phyloP scores from a whole-genome alignment of 2,888 invertebrate genomes.

The Tuta absoluta region DNA sequence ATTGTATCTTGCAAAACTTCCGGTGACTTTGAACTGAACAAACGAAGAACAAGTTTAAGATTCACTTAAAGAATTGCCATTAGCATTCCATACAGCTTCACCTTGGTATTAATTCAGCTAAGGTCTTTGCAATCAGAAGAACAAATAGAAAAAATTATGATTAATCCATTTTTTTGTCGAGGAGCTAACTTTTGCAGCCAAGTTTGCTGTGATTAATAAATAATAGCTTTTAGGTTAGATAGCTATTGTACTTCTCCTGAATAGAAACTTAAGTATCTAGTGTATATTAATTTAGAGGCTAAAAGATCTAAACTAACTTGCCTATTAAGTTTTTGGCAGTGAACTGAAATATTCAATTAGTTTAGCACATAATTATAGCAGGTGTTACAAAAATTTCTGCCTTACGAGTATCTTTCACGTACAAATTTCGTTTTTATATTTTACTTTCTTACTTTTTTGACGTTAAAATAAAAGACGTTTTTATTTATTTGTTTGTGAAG shows the following conservation, averaged over 20 bases:
- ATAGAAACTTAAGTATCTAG: background rate
- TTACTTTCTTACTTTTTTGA: too few relatives aligned
- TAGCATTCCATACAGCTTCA: conserved; percentile 32
- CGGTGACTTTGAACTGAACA: conserved; percentile 17
- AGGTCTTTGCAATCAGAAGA: conserved; percentile 48
- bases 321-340: background rate
- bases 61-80: conserved; percentile 15
- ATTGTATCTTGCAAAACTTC: conserved; percentile 17
- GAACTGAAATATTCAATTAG: background rate
- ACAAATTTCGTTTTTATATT: too few relatives aligned
- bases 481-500: too few relatives aligned
- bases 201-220: background rate
- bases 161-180: background rate
- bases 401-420: too few relatives aligned
- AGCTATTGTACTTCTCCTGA: background rate
- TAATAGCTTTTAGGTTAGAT: background rate
- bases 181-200: background rate
- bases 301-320: background rate
- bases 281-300: background rate
- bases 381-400: background rate
- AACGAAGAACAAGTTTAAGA: conserved; percentile 20
- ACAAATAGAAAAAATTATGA: conserved; percentile 30
- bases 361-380: background rate
- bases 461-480: too few relatives aligned
- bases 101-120: conserved; percentile 51